Evolutionary conservation across 2,888 invertebrate species (phyloP), one percentile per base, ranked within the genome.

Genomic region (Mesorhabditis sp.): DNA sequence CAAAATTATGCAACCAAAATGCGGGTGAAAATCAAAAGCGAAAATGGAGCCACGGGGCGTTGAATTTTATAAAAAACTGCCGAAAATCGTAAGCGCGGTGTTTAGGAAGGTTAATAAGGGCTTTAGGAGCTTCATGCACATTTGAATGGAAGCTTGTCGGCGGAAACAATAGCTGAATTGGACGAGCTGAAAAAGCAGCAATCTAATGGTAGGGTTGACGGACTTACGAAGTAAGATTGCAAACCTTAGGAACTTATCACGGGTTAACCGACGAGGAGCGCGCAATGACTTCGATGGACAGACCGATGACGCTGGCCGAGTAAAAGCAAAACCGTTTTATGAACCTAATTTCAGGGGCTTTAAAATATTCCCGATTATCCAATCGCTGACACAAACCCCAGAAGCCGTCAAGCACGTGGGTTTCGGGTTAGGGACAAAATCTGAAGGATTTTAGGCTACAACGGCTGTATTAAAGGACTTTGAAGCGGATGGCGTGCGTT

Each of bases 101-200:
- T 28, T 28, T 28, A n/a, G 28, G 2, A 28, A 28, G 28, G 28
- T 28, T 28, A 28, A 28, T 28, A 28, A 28, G 28, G 28, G 28
- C 28, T 64, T 66, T 4, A 75, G 70, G 76, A 76, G 64, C 66
- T 75, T 6, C 75, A 77, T 61, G 75, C 77, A 5, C 77, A 77
- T 70, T 50, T 75, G 15, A 74, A 74, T 65, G 77, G 75, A 5
- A 73, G 77, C 66, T n/a, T 77, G 2, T 71, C 75, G 4, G 5
- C 68, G n/a, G n/a, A 67, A 45, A 71, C 74, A 0, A 70, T 75
- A 43, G 15, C 58, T 44, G 41, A 70, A 58, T n/a, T 75, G 62
- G 13, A 69, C n/a, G 44, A 70, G 28, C 13, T 63, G 4, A 63
- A 62, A 4, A 43, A 50, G 4, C 7, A 63, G 28, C n/a, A n/a